These are phyloP conservation scores for Raja brachyura DNA, from an alignment of 2,113 vertebrate species.

Conservation along the genomic window DNA sequence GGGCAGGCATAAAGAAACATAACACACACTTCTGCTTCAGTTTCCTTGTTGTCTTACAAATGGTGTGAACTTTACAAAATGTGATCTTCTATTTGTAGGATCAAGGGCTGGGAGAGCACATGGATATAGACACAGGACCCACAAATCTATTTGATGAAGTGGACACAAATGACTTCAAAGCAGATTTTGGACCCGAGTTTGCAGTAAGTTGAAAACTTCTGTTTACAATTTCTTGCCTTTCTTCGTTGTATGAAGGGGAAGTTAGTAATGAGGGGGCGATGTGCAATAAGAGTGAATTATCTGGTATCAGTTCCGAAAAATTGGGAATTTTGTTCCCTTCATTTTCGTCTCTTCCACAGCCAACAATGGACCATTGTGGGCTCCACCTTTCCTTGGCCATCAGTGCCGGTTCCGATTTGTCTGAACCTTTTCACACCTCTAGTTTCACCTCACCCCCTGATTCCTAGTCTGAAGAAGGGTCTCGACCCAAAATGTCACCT, in stretches of 20 bases:
- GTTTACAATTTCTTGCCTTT: neutral
- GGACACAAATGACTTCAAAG: slow-evolving; percentile 66
- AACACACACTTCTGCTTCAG: too few relatives aligned
- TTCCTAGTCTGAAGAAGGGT: too few relatives aligned
- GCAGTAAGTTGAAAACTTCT: slow-evolving; percentile 58
- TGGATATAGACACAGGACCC: slow-evolving; percentile 58
- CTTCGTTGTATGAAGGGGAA: neutral
- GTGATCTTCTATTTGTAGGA: slow-evolving; percentile 46
- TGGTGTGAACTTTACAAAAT: neutral
- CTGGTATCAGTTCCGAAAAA: neutral
- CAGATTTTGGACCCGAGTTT: slow-evolving; percentile 65
- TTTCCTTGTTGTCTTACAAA: too few relatives aligned
- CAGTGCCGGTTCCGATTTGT: too few relatives aligned
- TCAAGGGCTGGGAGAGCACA: slow-evolving; percentile 54
- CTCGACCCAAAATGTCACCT: too few relatives aligned
- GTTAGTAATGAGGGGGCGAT: neutral
- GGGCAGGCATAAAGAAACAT: neutral
- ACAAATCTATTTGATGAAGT: slow-evolving; percentile 62
- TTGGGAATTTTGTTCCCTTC: too few relatives aligned
- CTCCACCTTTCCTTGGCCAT: too few relatives aligned
- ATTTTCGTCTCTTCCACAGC: too few relatives aligned
- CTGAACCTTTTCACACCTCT: too few relatives aligned
- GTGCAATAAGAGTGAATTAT: neutral
- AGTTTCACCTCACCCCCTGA: too few relatives aligned
- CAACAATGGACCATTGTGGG: too few relatives aligned